Conservation (phyloP, 2,113 vertebrate species). For the Aythya baeri region DNA sequence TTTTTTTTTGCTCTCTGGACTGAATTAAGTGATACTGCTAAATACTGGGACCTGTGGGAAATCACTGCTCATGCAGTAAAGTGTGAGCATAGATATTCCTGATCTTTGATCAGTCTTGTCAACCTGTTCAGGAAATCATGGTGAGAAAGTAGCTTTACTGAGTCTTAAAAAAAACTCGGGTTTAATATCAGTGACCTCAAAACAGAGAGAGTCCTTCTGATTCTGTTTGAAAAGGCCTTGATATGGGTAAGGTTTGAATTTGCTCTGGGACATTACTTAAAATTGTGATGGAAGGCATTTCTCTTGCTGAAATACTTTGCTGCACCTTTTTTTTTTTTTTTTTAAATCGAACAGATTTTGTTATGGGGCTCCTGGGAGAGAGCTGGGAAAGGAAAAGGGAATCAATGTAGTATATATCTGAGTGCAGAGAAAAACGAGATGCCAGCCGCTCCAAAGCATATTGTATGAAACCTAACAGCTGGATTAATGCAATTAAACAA, state of each 20-base stretch:
- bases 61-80: neutral
- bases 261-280: neutral
- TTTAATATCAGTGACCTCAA: neutral
- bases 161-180: neutral
- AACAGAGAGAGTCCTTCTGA: neutral
- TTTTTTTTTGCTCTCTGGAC: neutral
- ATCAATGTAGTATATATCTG: neutral
- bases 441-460: neutral
- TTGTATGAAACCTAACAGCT: conserved; percentile 34
- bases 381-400: conserved; percentile 32
- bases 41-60: fast-evolving
- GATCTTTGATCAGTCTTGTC: neutral
- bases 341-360: neutral
- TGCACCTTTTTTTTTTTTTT: neutral
- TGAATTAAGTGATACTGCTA: neutral
- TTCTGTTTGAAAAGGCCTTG: neutral
- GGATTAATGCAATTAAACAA: conserved; percentile 2
- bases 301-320: neutral
- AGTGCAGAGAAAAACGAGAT: neutral
- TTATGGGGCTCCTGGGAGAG: conserved; percentile 15
- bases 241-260: neutral
- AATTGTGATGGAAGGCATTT: neutral
- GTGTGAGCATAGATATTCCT: neutral
- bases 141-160: conserved; percentile 15
- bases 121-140: neutral